Base-by-base conservation (phyloP, 2,888 invertebrate genomes). In the Rotaria macrura region DNA sequence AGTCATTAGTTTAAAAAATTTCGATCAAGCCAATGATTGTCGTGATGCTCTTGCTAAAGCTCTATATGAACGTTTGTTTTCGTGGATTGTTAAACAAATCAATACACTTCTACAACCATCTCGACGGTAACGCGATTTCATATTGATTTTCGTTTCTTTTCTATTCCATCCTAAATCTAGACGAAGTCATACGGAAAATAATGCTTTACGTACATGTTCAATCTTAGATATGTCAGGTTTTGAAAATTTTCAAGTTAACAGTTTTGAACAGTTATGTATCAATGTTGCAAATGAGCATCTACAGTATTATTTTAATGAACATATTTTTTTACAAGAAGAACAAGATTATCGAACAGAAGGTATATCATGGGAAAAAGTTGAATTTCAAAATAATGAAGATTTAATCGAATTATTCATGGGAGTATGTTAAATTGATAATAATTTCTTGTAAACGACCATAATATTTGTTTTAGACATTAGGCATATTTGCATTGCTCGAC, bases 231-330 rank as follows among this genome's bases (percentile, higher is more conserved):
- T 90, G 74, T 89, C 89, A 83, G 90, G 90, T 6, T 90, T 90
- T 87, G 90, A 90, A 87, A 89, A 89, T 85, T 87, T 89, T 29
- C 65, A 86, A 25, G 57, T 85, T 7, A 90, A 90, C 87, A 88
- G 89, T 84, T 88, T 90, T 84, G 90, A 90, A 85, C 90, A 90
- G 86, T 88, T 90, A 86, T 90, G 90, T 87, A 90, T 90, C 79
- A 90, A 90, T 87, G 88, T 89, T 84, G 89, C 90, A 87, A 90
- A 90, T 88, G 90, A 90, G 85, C 89, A 90, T 88, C 88, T 90
- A 54, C 90, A 90, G 87, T 87, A 88, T 85, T 90, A 88, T 88
- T 90, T 90, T 87, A 90, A 90, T 88, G 88, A 89, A 43, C 89
- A 90, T 87, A 88, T 90, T 85, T 90, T 90, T 87, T 87, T 86